Evolutionary conservation across 92 coral and sea anemone species (phyloP), one percentile per base, ranked within the genome.

Genomic region (Phenganax marumi): DNA sequence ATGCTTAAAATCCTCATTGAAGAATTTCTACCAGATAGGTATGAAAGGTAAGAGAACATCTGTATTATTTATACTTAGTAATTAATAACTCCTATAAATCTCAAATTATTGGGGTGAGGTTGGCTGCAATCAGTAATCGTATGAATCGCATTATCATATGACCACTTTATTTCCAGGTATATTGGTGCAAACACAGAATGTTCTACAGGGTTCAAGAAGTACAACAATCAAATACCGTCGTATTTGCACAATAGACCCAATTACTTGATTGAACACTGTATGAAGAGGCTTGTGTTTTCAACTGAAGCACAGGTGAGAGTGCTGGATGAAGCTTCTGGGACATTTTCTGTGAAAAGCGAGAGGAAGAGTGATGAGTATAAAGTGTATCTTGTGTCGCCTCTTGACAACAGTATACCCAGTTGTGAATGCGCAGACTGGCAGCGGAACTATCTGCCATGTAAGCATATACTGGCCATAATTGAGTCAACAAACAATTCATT

Each of bases 391-490:
- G 80, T 48, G 11, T 46, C 48, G 50, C 55, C 77, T 7, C 0
- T 1, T 53, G 52, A 39, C 17, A 8, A 56, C 24, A 56, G 50
- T 26, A 55, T 56, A 3, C 90, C 88, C 5, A 39, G 80, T 9
- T 87, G 90, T 70, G 80, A 76, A 49, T 87, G 90, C 52, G 12
- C 10, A 74, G 55, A 69, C 21, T 87, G 90, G 90, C 73, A 84
- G 39, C 8, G 82, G 22, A 66, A 24, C 70, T 72, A 70, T 51
- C 25, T 84, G 12, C 90, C 84, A 48, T 88, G 89, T 68, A 80
- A 88, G 79, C 91, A 88, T 75, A 72, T 89, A 26, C 83, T 87
- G 55, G 86, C 92, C 0, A 62, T 86, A 11, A 82, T 86, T 12
- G 8, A 53, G 51, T 33, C 43, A 33, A 75, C 63, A 21, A 33